phyloP scores from a whole-genome alignment of 2,113 vertebrate species.

The Microtus montanus region DNA sequence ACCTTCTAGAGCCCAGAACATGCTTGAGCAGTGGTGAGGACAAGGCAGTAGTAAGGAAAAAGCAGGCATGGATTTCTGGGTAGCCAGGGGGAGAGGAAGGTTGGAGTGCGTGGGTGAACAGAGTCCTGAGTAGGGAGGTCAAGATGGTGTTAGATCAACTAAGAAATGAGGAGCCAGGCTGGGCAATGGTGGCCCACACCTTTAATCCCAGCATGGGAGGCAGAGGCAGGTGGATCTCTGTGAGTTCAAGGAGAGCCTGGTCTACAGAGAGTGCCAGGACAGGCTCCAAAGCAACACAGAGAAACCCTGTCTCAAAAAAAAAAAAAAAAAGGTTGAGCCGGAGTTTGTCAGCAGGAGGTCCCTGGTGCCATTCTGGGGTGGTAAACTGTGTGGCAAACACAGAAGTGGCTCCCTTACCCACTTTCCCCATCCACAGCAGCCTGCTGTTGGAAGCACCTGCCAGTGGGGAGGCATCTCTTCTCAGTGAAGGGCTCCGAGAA shows the following conservation, averaged over 20 bases:
- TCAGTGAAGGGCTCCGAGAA: conserved; percentile 91
- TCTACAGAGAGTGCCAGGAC: too few relatives aligned
- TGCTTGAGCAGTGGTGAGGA: neutral
- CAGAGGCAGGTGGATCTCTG: too few relatives aligned
- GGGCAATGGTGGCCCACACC: too few relatives aligned
- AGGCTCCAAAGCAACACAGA: too few relatives aligned
- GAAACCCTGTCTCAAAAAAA: too few relatives aligned
- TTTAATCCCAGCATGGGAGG: too few relatives aligned
- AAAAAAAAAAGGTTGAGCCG: too few relatives aligned
- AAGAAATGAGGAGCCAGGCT: neutral
- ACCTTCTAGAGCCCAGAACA: neutral
- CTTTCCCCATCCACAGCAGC: conserved; percentile 80
- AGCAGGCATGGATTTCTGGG: neutral
- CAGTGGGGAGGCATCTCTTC: conserved; percentile 79
- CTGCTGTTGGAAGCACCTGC: conserved; percentile 80
- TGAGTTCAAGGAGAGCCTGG: too few relatives aligned
- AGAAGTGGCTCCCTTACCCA: fast-evolving
- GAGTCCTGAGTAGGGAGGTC: neutral
- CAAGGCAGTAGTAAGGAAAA: neutral
- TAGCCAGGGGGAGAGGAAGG: neutral
- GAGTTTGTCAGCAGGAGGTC: neutral
- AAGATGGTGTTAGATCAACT: neutral
- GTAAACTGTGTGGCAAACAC: neutral
- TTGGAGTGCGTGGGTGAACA: neutral
- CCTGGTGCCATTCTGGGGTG: neutral